These are phyloP conservation scores for Harpagoxenus sublaevis DNA, from an alignment of 2,888 invertebrate species.

Conservation along the genomic window DNA sequence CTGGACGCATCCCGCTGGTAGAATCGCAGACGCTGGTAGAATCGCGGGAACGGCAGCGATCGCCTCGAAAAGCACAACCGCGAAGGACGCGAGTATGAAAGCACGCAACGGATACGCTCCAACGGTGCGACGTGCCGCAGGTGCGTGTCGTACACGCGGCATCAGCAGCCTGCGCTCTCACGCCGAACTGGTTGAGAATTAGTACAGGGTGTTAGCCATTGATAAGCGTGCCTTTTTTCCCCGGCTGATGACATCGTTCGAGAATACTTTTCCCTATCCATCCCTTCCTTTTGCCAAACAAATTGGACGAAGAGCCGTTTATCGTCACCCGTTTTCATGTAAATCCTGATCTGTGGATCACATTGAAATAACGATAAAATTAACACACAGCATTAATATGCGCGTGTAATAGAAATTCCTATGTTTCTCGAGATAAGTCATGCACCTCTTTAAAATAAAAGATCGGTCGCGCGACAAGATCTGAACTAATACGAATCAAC, in stretches of 20 bases:
- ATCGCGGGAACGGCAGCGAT: not conserved
- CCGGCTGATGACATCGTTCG: not conserved
- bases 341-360: not conserved
- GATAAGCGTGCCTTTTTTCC: conserved; percentile 16
- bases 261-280: not conserved
- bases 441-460: not conserved
- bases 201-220: conserved; percentile 11
- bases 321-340: not conserved
- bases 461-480: not conserved
- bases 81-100: conserved; percentile 47
- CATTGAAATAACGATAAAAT: not conserved
- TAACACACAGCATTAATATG: not conserved
- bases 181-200: not conserved
- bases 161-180: not conserved
- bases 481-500: not conserved
- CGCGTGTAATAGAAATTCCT: not conserved
- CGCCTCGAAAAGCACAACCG: conserved; percentile 41
- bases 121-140: not conserved
- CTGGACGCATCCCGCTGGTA: conserved; percentile 16
- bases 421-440: not conserved
- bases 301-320: not conserved
- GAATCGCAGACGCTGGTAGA: conserved; percentile 18
- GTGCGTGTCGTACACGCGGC: not conserved
- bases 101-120: conserved; percentile 29
- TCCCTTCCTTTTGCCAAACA: not conserved